Evolutionary conservation across 2,888 invertebrate genomes (phyloP), one percentile per base, ranked within the genome.

Genomic region (Mayetiola destructor): DNA sequence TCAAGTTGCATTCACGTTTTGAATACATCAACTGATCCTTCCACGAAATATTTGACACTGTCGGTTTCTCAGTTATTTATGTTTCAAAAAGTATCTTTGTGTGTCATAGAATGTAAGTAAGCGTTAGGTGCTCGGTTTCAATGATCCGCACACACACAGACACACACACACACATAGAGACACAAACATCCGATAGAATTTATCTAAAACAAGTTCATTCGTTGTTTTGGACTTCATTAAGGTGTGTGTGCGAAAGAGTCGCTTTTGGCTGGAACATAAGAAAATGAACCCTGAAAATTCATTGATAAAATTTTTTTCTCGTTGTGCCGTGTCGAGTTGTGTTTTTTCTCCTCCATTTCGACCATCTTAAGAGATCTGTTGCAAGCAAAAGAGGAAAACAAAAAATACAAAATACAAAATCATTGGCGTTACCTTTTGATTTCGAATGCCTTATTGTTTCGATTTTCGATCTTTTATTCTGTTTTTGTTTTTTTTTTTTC

Each of bases 281-380:
- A 23, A 39, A 21, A 10, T 21, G 14, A 21, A 23, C 42, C 23
- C n/a, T n/a, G 23, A 42, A 42, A 12, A 23, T 48, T 48, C 48
- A 48, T 48, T 48, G 48, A 48, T 48, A 48, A 48, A 48, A 27
- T 27, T n/a, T n/a, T n/a, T n/a, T n/a, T n/a, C n/a, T n/a, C n/a
- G n/a, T n/a, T n/a, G n/a, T n/a, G n/a, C n/a, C n/a, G n/a, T n/a
- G n/a, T n/a, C n/a, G n/a, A n/a, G n/a, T n/a, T n/a, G n/a, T n/a
- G n/a, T n/a, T n/a, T n/a, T n/a, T n/a, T n/a, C n/a, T n/a, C n/a
- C n/a, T n/a, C n/a, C n/a, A n/a, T n/a, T n/a, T n/a, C n/a, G n/a
- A n/a, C n/a, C n/a, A n/a, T n/a, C n/a, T n/a, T n/a, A n/a, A n/a
- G n/a, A n/a, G n/a, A n/a, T n/a, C n/a, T n/a, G n/a, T n/a, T n/a